Base-by-base conservation (phyloP, 2,113 vertebrate genomes). In the Microtus richardsoni region DNA sequence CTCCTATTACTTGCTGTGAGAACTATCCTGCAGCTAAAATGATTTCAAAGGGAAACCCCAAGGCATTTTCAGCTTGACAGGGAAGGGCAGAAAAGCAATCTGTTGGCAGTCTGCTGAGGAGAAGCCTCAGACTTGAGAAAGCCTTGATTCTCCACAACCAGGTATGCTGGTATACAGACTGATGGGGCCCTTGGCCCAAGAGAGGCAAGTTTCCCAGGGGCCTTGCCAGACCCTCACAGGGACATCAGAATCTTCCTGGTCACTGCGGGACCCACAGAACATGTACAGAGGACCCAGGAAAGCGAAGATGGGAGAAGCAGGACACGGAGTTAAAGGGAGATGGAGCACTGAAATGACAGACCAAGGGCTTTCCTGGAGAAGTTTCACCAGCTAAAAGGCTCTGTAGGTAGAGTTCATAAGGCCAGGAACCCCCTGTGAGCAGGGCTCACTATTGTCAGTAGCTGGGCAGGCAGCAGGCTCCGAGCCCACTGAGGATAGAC, bases 21-120 rank as follows among this genome's bases (percentile, higher is more conserved):
- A 86, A 96, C 75, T 39, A 94, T n/a, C 88, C 85, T 14, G 58
- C 86, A 68, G 85, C 88, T 62, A 28, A 93, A 54, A 26, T 54
- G 74, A 96, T 82, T 92, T 95, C 93, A 87, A 52, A 92, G 79
- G 70, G 62, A 92, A 92, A 91, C 62, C 89, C 82, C 49, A 82
- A 62, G 60, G 95, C 58, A 33, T 90, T 85, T 64, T 80, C 79
- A 90, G 73, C 83, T 91, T 84, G 47, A 52, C 52, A 28, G 49
- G 64, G 64, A 75, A 92, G 49, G 28, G 22, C 83, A n/a, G 24
- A 80, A 90, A 77, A 94, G 78, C 54, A 66, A 36, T 73, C 52
- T 60, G 75, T 9, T 54, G 88, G 77, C 52, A 62, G 64, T 2
- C 7, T 28, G 39, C 62, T 66, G 8, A 62, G 2, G 74, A 52